Percentiles rank a stretch among this genome's conserved stretches.
phyloP scores from a whole-genome alignment of 1,140 invertebrate species.

The Galendromus occidentalis region DNA sequence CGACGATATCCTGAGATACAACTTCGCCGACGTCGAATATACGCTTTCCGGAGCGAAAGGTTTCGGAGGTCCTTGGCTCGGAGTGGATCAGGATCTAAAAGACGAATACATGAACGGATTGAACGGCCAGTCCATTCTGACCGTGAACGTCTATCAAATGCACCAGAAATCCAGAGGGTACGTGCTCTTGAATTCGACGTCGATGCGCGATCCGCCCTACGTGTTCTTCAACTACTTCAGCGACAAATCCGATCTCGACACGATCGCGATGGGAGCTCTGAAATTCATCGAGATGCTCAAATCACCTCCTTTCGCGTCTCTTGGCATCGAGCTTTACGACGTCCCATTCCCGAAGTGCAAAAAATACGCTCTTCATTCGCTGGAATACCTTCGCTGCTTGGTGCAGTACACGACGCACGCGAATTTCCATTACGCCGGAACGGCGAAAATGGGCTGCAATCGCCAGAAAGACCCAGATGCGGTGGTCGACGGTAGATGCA shows the following conservation, averaged over 20 bases:
- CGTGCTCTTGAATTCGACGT: not conserved
- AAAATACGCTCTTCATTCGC: not conserved
- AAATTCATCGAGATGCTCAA: not conserved
- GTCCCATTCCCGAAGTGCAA: not conserved
- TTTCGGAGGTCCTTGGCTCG: slow-evolving; percentile 4
- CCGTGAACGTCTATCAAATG: slow-evolving; percentile 3
- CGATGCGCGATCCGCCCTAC: not conserved
- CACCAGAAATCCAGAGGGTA: not conserved
- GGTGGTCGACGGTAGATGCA: not conserved
- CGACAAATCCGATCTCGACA: slow-evolving; percentile 7
- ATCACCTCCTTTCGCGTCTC: not conserved
- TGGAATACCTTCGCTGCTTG: not conserved
- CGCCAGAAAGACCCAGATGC: not conserved
- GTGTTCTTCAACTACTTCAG: slow-evolving; percentile 7
- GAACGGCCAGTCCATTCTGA: not conserved
- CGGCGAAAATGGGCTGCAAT: slow-evolving; percentile 6
- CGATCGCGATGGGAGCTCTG: not conserved
- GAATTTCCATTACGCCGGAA: not conserved
- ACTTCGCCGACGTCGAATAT: not conserved
- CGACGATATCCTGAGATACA: not conserved
- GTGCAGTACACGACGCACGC: slow-evolving; percentile 5
- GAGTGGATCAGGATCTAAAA: not conserved
- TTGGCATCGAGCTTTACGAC: not conserved
- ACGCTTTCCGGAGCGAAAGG: not conserved
- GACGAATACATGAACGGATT: not conserved